Base-by-base conservation (phyloP, 2,113 vertebrate genomes). In the Equus przewalskii region DNA sequence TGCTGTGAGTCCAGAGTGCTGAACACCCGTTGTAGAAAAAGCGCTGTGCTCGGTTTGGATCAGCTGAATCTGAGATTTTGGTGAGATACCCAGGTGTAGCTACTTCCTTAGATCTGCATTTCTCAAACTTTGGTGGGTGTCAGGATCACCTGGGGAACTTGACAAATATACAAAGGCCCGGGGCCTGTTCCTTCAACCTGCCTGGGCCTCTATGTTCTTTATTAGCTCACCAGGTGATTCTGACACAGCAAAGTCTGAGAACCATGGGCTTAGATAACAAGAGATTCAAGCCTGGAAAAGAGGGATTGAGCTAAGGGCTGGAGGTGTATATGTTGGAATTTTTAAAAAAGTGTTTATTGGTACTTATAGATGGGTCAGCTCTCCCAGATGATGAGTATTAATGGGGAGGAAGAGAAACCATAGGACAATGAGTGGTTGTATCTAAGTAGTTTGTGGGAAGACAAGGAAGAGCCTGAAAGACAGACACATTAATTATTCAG, bases 401-500 rank as follows among this genome's bases (percentile, higher is more conserved):
- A 70, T 2, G 5, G 26, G 24, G 30, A 91, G 62, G 44, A 91
- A 60, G 33, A 58, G 22, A 89, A 75, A 75, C 58, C 28, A 56
- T 9, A 46, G 67, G 36, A 28, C 10, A 54, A 18, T 41, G 93
- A 46, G 7, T 82, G 36, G 30, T 79, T 89, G 33, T 28, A 44
- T 51, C 30, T 81, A 41, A 2, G 51, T 62, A 60, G 19, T 62
- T 94, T 79, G 22, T 54, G 64, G 60, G 67, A 64, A 88, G 84
- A 21, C 13, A 21, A 73, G 76, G n/a, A 79, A 89, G 73, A 91
- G 33, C 24, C 89, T 91, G 41, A 69, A n/a, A 70, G 41, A 49
- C 33, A 67, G 49, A 95, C 15, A 28, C 19, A 64, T 80, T 56
- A 94, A 95, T 96, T 89, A 95, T 85, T 97, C 33, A 93, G 54